phyloP scores from a whole-genome alignment of 1,140 invertebrate species.

The Diachasmimorpha longicaudata region DNA sequence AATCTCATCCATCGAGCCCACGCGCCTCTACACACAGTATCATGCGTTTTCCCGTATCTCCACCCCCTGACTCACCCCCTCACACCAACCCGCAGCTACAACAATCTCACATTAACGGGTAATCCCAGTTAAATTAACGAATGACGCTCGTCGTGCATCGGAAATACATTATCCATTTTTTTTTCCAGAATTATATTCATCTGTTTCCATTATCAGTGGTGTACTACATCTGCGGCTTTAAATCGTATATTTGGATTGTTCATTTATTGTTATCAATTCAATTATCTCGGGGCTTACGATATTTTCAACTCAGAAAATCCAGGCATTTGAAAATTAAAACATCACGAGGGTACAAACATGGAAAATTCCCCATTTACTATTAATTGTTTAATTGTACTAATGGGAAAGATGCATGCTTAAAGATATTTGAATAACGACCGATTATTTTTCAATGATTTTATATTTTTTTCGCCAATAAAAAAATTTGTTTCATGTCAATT shows the following conservation, averaged over 20 bases:
- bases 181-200: background rate
- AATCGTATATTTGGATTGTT: background rate
- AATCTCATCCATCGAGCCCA: background rate
- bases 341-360: too few relatives aligned
- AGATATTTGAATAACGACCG: too few relatives aligned
- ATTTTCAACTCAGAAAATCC: too few relatives aligned
- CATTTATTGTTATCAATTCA: too few relatives aligned
- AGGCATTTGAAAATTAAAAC: too few relatives aligned
- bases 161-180: constrained; percentile 2
- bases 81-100: background rate
- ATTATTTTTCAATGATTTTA: too few relatives aligned
- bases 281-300: too few relatives aligned
- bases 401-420: too few relatives aligned
- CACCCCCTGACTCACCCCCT: background rate
- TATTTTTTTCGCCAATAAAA: too few relatives aligned
- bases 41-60: constrained; percentile 9
- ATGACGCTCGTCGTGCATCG: background rate
- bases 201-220: background rate
- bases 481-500: too few relatives aligned
- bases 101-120: constrained; percentile 33
- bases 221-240: background rate
- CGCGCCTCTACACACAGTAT: constrained; percentile 11
- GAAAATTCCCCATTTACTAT: too few relatives aligned
- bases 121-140: constrained; percentile 19
- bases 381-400: too few relatives aligned